A percentile compares a stretch with the other conserved stretches of the same genome.
These are phyloP conservation scores for Mus musculus DNA, from an alignment of 2,113 vertebrate species.

Conservation along the genomic window DNA sequence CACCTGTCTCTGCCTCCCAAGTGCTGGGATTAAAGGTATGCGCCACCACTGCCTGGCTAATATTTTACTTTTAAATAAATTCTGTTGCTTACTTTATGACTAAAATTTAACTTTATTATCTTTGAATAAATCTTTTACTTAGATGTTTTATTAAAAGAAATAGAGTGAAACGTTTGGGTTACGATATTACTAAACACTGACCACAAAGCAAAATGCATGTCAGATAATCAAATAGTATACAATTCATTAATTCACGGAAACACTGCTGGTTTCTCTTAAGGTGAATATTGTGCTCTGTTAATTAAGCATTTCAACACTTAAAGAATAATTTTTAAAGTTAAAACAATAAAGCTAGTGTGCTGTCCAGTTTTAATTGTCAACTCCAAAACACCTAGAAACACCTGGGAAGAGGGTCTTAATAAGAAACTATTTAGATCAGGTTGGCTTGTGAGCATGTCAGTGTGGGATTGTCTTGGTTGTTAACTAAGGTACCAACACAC, in stretches of 20 bases:
- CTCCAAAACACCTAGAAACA: not conserved
- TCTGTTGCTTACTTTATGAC: conserved; percentile 34
- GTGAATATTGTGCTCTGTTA: conserved; percentile 36
- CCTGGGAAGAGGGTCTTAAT: not conserved
- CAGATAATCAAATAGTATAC: not conserved
- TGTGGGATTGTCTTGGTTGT: not conserved
- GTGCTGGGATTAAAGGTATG: too few relatives aligned
- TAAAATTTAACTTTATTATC: conserved; percentile 42
- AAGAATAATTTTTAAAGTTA: conserved; percentile 42
- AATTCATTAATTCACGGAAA: not conserved
- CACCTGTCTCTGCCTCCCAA: too few relatives aligned
- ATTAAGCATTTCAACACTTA: conserved; percentile 19
- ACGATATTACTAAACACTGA: not conserved
- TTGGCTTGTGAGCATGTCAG: not conserved
- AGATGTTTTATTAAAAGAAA: conserved; percentile 47
- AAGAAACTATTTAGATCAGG: not conserved
- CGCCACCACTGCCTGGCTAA: not conserved
- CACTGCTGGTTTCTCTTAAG: conserved; percentile 30
- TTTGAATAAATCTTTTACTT: conserved; percentile 40
- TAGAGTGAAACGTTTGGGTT: conserved; percentile 8
- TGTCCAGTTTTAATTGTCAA: not conserved
- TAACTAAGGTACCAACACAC: not conserved
- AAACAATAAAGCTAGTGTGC: not conserved
- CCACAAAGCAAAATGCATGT: conserved; percentile 41
- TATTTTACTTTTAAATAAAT: conserved; percentile 48